phyloP scores from a whole-genome alignment of 1,140 invertebrate genomes.

The Neodiprion virginianus region DNA sequence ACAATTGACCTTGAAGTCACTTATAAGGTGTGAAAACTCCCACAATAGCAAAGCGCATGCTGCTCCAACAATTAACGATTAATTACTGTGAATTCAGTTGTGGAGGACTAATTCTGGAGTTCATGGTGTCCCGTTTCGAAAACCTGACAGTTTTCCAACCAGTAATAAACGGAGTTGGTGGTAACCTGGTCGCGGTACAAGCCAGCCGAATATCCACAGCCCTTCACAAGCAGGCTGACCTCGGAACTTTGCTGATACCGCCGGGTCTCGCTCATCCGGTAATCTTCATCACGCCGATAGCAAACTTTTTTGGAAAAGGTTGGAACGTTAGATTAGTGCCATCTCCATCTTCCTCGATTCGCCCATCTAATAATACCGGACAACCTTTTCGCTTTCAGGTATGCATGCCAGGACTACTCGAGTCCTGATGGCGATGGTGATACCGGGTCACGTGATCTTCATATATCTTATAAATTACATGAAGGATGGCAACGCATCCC shows the following conservation, averaged over 20 bases:
- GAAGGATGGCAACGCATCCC: constrained; percentile 72
- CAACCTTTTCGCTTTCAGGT: constrained; percentile 49
- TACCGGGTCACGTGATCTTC: constrained; percentile 88
- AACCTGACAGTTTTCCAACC: constrained; percentile 80
- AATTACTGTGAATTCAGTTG: constrained; percentile 54
- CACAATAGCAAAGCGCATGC: too few relatives aligned
- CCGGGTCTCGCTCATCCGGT: constrained; percentile 66
- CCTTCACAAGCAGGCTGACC: constrained; percentile 70
- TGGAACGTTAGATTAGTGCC: neutral
- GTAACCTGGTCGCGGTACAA: constrained; percentile 87
- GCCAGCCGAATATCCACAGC: constrained; percentile 85
- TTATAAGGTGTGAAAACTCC: too few relatives aligned
- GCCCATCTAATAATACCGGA: neutral
- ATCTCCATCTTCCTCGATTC: neutral
- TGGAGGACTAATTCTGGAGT: constrained; percentile 74
- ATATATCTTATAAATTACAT: constrained; percentile 80
- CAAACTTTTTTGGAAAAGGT: constrained; percentile 66
- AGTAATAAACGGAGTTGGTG: constrained; percentile 85
- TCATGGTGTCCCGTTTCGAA: constrained; percentile 72
- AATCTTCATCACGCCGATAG: constrained; percentile 70
- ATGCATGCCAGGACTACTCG: constrained; percentile 77
- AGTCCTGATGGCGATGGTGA: constrained; percentile 80
- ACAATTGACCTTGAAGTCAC: too few relatives aligned
- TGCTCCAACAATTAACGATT: constrained; percentile 3
- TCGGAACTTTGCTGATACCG: constrained; percentile 66